phyloP scores from a whole-genome alignment of 2,113 vertebrate species.

The Poeciliopsis occidentalis region DNA sequence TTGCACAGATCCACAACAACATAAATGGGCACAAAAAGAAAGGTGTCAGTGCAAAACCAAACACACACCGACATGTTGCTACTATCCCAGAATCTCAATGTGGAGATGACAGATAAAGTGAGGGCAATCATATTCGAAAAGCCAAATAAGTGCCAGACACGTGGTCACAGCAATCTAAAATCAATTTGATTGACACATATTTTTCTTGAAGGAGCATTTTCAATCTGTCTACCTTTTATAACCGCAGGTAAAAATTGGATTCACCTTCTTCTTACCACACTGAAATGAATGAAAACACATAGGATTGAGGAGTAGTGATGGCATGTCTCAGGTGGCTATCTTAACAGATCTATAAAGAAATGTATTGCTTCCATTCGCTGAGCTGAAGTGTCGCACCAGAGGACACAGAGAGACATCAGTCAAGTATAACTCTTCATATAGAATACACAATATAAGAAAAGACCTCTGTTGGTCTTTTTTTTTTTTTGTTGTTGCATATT shows the following conservation, averaged over 20 bases:
- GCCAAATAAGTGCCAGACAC: background rate
- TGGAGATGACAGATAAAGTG: background rate
- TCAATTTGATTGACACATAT: constrained; percentile 1
- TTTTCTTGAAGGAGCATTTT: constrained; percentile 9
- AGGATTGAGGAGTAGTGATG: background rate
- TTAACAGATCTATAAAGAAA: constrained; percentile 41
- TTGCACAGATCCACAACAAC: background rate
- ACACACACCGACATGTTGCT: background rate
- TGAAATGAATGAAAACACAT: constrained; percentile 35
- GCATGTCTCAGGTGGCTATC: constrained; percentile 22
- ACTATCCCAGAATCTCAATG: too few relatives aligned
- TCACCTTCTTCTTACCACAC: constrained; percentile 23
- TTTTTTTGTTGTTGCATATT: constrained; percentile 21
- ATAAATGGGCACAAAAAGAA: background rate
- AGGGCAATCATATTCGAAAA: background rate
- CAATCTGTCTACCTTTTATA: constrained; percentile 9
- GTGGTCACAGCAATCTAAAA: background rate
- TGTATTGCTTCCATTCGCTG: constrained; percentile 41
- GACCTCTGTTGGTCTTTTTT: constrained; percentile 2
- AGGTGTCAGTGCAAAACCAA: background rate
- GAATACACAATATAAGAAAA: constrained; percentile 4
- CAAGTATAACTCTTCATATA: constrained; percentile 36
- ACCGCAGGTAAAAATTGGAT: constrained; percentile 11
- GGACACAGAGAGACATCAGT: constrained; percentile 41
- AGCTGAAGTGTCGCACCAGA: constrained; percentile 14